phyloP scores from a whole-genome alignment of 2,113 vertebrate genomes.

The Sturnira hondurensis region DNA sequence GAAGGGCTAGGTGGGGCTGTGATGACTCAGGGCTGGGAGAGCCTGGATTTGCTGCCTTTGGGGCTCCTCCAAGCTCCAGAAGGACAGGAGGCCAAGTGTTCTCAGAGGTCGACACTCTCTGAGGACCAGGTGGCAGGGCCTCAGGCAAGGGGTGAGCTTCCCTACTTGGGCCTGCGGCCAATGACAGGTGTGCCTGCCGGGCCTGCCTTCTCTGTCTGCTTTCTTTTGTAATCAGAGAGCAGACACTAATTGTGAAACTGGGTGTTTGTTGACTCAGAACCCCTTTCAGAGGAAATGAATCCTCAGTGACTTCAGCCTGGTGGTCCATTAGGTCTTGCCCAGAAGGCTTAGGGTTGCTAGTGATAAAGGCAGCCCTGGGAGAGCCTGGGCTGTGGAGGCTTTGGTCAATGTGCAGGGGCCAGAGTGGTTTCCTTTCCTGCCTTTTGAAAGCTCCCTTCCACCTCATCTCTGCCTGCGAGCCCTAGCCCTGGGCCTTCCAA shows the following conservation, averaged over 20 bases:
- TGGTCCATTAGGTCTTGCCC: neutral
- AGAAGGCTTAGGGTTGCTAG: neutral
- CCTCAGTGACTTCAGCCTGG: neutral
- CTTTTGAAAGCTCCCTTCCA: neutral
- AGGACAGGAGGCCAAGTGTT: neutral
- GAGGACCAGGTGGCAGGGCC: neutral
- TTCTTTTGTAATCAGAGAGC: neutral
- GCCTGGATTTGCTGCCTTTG: neutral
- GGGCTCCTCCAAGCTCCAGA: neutral
- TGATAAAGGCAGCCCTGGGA: neutral
- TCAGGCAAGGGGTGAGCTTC: neutral
- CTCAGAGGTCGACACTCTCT: neutral
- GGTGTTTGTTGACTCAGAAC: neutral
- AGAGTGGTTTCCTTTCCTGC: neutral
- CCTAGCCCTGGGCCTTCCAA: neutral
- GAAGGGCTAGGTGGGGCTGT: neutral
- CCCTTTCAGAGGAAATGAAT: neutral
- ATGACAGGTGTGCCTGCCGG: neutral
- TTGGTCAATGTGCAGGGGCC: neutral
- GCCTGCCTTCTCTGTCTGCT: neutral
- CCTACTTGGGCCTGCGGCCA: neutral
- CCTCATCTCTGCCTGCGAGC: neutral
- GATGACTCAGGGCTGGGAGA: slow-evolving; percentile 4
- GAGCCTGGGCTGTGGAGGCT: neutral
- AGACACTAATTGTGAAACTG: neutral